These are phyloP conservation scores for Hypotaenidia philippensis DNA, from an alignment of 2,797 vertebrate genomes.

Conservation along the genomic window DNA sequence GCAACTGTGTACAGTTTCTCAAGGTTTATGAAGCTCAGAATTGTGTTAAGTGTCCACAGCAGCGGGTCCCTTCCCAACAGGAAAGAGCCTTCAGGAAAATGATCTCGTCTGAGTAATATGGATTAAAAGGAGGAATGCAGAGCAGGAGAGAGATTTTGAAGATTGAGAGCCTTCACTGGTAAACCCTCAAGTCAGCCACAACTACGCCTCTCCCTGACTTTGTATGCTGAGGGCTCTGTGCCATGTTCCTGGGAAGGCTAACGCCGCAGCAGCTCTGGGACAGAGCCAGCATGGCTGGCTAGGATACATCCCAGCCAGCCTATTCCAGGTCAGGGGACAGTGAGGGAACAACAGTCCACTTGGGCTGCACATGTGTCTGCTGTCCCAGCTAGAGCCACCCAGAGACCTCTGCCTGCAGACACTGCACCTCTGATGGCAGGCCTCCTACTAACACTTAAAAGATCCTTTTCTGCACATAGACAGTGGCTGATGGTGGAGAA, in stretches of 20 bases:
- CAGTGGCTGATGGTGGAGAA: neutral
- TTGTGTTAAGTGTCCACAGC: neutral
- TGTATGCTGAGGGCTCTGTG: neutral
- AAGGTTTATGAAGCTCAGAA: neutral
- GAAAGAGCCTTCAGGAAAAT: neutral
- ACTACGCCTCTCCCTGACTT: neutral
- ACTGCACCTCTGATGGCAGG: neutral
- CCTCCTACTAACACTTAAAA: neutral
- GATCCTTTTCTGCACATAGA: neutral
- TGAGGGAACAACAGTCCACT: neutral
- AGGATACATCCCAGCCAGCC: neutral
- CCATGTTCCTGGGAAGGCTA: neutral
- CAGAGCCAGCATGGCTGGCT: neutral
- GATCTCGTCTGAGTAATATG: neutral
- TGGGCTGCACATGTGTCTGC: neutral
- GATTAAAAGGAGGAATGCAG: conserved; percentile 12
- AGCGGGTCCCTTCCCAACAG: neutral
- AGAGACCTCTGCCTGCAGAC: neutral
- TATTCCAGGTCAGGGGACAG: neutral
- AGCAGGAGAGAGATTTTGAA: neutral
- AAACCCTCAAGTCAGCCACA: neutral
- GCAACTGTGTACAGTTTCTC: neutral
- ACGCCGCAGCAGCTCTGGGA: neutral
- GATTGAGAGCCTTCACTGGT: neutral
- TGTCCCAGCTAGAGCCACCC: neutral